Evolutionary conservation across 1,140 invertebrate genomes (phyloP).

Genomic region (Melipona quadrifasciata): DNA sequence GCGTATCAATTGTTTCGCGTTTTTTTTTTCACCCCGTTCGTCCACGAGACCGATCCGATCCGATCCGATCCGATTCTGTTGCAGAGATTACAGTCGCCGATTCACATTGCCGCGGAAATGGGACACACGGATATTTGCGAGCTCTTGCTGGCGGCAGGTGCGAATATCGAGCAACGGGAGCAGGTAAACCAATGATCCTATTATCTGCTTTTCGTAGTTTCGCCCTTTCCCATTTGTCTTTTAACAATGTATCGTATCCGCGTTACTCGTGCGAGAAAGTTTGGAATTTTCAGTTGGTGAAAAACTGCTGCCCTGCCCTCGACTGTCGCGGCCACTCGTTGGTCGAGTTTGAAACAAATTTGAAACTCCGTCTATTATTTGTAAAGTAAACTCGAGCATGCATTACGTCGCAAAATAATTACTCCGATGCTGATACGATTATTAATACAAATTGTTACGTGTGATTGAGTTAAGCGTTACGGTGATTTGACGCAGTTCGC

Average conservation of each 20-base stretch:
- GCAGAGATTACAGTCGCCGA: conserved; percentile 86
- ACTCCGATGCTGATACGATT: no score
- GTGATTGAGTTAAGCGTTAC: no score
- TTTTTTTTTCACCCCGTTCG: conserved; percentile 5
- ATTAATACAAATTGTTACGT: no score
- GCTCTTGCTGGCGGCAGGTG: conserved; percentile 84
- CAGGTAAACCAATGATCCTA: conserved; percentile 79
- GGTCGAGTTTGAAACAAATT: no score
- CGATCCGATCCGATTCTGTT: conserved; percentile 27
- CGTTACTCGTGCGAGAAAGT: no score
- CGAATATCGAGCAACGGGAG: conserved; percentile 85
- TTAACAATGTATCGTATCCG: not conserved
- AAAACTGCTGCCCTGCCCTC: no score
- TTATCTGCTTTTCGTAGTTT: not conserved
- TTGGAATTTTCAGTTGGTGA: no score
- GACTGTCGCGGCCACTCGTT: no score
- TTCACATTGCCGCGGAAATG: conserved; percentile 87
- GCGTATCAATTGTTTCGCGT: conserved; percentile 70
- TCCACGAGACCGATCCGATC: not conserved
- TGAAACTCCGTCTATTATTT: no score
- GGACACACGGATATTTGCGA: conserved; percentile 87
- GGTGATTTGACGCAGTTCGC: no score
- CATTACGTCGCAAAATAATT: no score
- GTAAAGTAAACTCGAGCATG: no score
- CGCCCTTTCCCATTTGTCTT: not conserved